Percentiles rank a stretch among this genome's conserved stretches.
phyloP scores from a whole-genome alignment of 2,113 vertebrate genomes.

The Mormoops blainvillei region DNA sequence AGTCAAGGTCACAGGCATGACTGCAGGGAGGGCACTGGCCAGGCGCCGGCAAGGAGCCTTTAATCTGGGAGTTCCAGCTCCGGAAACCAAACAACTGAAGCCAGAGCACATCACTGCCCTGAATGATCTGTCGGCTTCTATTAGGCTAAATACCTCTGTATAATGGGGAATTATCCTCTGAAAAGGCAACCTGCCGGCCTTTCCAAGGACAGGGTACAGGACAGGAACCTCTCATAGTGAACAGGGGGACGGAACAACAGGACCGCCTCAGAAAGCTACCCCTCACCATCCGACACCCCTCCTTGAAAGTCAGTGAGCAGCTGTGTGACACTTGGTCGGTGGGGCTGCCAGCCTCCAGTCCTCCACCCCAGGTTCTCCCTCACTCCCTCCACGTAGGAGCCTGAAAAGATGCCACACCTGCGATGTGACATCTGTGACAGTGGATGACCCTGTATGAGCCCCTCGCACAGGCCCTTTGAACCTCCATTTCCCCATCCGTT shows the following conservation, averaged over 20 bases:
- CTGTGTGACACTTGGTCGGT: neutral
- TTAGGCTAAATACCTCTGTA: constrained; percentile 69
- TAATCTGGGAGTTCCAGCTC: constrained; percentile 50
- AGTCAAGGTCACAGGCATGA: constrained; percentile 78
- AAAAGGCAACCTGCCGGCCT: constrained; percentile 50
- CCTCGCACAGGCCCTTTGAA: neutral
- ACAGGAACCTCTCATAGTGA: neutral
- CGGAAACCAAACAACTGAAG: constrained; percentile 69
- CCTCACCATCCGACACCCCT: neutral
- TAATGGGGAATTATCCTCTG: constrained; percentile 60
- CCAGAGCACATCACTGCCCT: constrained; percentile 38
- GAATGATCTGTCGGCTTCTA: constrained; percentile 59
- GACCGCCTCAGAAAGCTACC: neutral
- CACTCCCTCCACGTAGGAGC: neutral
- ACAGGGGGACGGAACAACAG: neutral
- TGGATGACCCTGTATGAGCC: neutral
- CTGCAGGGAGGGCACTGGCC: neutral
- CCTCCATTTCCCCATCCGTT: neutral
- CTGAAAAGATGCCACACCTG: neutral
- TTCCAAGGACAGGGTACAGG: neutral
- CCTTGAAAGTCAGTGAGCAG: constrained; percentile 26
- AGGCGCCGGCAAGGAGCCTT: constrained; percentile 38
- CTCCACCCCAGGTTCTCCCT: neutral
- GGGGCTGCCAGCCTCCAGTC: neutral
- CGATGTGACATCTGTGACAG: neutral